A percentile compares a stretch with the other conserved stretches of the same genome.
Conservation (phyloP, 2,113 vertebrate genomes). For the Puma concolor region DNA sequence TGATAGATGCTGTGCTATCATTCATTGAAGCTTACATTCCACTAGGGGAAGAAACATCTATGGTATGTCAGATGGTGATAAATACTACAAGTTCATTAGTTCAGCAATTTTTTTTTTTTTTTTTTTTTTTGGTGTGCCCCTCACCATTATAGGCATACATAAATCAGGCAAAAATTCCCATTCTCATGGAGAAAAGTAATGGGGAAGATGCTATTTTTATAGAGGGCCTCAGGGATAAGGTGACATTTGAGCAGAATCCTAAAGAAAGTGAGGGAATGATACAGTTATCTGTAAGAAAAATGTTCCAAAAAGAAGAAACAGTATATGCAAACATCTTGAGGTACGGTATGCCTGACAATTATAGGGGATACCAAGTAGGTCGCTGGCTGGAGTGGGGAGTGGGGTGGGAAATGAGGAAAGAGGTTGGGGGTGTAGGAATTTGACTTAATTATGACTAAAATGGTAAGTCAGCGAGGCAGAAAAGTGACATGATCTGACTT, state of each 20-base stretch:
- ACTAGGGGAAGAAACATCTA: neutral
- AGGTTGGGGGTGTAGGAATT: neutral
- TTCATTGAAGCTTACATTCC: neutral
- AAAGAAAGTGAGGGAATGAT: neutral
- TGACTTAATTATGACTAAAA: neutral
- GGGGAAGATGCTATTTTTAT: neutral
- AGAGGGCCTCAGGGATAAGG: neutral
- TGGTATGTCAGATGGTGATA: neutral
- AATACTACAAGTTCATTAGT: neutral
- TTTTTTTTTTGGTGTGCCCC: neutral
- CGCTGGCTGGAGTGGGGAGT: neutral
- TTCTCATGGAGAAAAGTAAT: neutral
- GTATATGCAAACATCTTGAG: neutral
- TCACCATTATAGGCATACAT: neutral
- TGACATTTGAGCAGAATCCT: neutral
- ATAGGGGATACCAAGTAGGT: neutral
- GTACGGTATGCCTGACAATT: neutral
- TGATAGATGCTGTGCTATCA: neutral
- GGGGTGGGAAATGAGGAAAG: neutral
- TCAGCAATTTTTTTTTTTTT: neutral
- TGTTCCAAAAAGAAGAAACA: neutral
- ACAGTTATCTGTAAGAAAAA: neutral
- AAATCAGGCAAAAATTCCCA: neutral
- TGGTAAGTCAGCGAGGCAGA: neutral
- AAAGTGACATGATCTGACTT: neutral